Conservation (phyloP, 2,797 vertebrate species). For the Microctenopoma stevenorrisi region DNA sequence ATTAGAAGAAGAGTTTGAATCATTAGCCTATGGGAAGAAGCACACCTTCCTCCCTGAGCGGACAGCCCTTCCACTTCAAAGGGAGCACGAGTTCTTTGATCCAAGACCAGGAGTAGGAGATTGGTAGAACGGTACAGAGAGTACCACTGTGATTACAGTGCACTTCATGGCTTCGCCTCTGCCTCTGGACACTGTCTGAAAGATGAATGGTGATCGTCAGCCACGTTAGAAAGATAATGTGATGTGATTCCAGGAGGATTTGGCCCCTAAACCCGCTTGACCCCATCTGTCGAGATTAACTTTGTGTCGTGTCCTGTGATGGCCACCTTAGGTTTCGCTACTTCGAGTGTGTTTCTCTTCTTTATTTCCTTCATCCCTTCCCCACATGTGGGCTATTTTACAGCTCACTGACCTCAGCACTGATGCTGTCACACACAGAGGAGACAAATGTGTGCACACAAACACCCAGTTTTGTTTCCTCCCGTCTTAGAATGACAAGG, state of each 20-base stretch:
- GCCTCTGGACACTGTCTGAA: constrained; percentile 64
- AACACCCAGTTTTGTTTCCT: constrained; percentile 33
- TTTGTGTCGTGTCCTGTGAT: constrained; percentile 57
- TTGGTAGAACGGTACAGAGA: constrained; percentile 42
- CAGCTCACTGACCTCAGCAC: constrained; percentile 62
- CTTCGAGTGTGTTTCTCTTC: constrained; percentile 35
- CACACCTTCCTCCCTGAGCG: constrained; percentile 59
- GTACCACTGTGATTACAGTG: constrained; percentile 60
- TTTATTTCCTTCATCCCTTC: constrained; percentile 50
- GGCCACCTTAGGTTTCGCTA: constrained; percentile 54
- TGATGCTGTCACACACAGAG: constrained; percentile 33
- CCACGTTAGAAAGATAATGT: constrained; percentile 68
- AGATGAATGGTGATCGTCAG: constrained; percentile 73
- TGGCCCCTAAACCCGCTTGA: constrained; percentile 57
- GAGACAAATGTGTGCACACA: constrained; percentile 28
- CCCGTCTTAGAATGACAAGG: constrained; percentile 52
- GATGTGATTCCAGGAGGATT: constrained; percentile 67
- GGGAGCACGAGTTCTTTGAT: constrained; percentile 73
- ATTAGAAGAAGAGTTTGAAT: constrained; percentile 80
- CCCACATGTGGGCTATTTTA: constrained; percentile 64
- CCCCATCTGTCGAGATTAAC: constrained; percentile 69
- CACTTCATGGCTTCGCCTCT: constrained; percentile 46
- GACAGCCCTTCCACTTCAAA: constrained; percentile 73
- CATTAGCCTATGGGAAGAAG: constrained; percentile 75
- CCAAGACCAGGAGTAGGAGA: constrained; percentile 61